Conservation (phyloP, 2,113 vertebrate genomes). For the Gymnocephalus cernua region DNA sequence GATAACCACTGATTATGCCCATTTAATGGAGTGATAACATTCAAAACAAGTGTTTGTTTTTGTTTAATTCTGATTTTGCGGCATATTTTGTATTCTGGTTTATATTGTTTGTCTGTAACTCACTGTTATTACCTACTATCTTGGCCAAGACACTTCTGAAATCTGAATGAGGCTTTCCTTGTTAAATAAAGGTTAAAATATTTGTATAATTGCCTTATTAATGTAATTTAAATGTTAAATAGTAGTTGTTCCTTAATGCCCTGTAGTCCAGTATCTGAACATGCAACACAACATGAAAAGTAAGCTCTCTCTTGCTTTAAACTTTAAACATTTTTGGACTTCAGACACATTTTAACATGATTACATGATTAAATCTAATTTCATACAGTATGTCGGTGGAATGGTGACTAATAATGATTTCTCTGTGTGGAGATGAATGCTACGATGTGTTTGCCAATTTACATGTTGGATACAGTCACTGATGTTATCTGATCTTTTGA, state of each 20-base stretch:
- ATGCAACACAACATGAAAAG: background rate
- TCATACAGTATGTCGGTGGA: background rate
- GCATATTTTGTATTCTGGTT: background rate
- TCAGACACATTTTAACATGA: background rate
- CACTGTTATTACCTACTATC: background rate
- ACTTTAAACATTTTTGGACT: background rate
- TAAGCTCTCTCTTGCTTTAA: background rate
- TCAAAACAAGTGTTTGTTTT: background rate
- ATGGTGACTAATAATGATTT: background rate
- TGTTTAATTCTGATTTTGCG: background rate
- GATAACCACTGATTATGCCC: too few species aligned
- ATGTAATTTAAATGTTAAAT: background rate
- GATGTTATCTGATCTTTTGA: background rate
- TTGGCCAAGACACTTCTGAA: too few species aligned
- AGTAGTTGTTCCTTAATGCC: background rate
- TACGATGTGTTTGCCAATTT: background rate
- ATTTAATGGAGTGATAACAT: too few species aligned
- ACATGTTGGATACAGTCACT: background rate
- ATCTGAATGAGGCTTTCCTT: background rate
- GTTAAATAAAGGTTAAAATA: background rate
- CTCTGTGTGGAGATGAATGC: background rate
- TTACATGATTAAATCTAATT: background rate
- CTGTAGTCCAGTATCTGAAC: background rate
- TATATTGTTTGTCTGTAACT: background rate
- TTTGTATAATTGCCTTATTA: background rate